Base-by-base conservation (phyloP, 2,113 vertebrate species). In the Chitala chitala region DNA sequence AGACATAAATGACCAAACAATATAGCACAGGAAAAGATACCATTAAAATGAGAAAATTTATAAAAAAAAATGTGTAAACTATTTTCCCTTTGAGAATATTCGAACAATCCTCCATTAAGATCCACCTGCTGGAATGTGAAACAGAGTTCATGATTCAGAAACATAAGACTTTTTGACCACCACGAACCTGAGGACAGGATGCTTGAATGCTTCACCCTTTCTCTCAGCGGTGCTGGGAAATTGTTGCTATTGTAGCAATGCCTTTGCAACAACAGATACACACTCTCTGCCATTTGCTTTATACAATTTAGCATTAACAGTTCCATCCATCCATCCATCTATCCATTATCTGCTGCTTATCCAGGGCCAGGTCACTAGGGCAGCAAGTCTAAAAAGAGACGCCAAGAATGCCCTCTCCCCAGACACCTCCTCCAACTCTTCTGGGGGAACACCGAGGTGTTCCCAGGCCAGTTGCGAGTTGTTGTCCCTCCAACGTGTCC, bases 151-250 rank as follows among this genome's bases (percentile, higher is more conserved):
- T 26, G 42, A 63, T 68, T n/a, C 64, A 68, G 64, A 29, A 46
- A 3, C 40, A 66, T 36, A 36, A 46, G 20, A 40, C n/a, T 44
- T 31, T 0, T 5, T 36, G 64, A 9, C 44, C 64, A 17, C 64
- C 24, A 68, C 64, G n/a, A n/a, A 68, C n/a, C 42, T 68, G 40
- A 68, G 64, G 24, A 48, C 40, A 15, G 10, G 20, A 68, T n/a
- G n/a, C 69, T 22, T 40, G n/a, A 12, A 56, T 22, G 6, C 51
- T 12, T 33, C 53, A 5, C 53, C 13, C 26, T 31, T 31, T 31
- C n/a, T n/a, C n/a, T n/a, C n/a, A n/a, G n/a, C n/a, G n/a, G n/a
- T n/a, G n/a, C n/a, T n/a, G n/a, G n/a, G n/a, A n/a, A n/a, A n/a
- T n/a, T n/a, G n/a, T n/a, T n/a, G n/a, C n/a, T n/a, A n/a, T n/a